Evolutionary conservation across 2,888 invertebrate species (phyloP).

Genomic region (Rhingia rostrata): DNA sequence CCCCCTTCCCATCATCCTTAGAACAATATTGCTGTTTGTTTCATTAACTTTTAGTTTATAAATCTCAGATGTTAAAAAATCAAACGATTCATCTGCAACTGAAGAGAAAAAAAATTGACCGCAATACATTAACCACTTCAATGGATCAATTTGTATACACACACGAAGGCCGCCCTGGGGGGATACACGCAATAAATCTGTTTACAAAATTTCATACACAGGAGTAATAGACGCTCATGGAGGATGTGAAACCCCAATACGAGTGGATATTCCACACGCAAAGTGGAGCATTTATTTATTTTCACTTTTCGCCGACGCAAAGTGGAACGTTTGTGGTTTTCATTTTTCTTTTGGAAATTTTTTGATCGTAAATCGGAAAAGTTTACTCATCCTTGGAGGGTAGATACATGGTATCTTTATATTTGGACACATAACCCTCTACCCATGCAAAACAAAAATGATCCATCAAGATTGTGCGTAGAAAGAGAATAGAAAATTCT

Average conservation of each 20-base stretch:
- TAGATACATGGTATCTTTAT: conserved; percentile 1
- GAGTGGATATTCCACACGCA: background rate
- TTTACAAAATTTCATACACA: conserved; percentile 36
- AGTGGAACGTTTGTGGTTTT: conserved; percentile 19
- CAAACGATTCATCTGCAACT: conserved; percentile 23
- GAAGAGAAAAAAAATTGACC: conserved; percentile 16
- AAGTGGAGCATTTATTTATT: conserved; percentile 34
- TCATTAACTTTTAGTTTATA: conserved; percentile 30
- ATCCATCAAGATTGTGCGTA: too few relatives aligned
- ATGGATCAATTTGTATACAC: conserved; percentile 23
- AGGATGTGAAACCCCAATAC: background rate
- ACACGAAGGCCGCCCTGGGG: background rate
- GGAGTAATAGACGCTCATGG: background rate
- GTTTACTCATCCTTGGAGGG: conserved; percentile 22
- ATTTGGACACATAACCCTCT: conserved; percentile 15
- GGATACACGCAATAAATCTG: conserved; percentile 34
- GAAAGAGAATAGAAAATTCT: background rate
- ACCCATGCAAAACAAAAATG: background rate
- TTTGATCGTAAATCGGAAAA: conserved; percentile 32
- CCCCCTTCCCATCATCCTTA: background rate
- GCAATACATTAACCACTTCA: conserved; percentile 48
- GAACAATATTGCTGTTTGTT: conserved; percentile 21
- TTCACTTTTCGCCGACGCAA: conserved; percentile 20
- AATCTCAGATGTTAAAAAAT: conserved; percentile 35
- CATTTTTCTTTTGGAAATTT: conserved; percentile 23